Percentiles rank a stretch among this genome's conserved stretches.
Conservation (phyloP, 2,113 vertebrate genomes). For the Petromus typicus region DNA sequence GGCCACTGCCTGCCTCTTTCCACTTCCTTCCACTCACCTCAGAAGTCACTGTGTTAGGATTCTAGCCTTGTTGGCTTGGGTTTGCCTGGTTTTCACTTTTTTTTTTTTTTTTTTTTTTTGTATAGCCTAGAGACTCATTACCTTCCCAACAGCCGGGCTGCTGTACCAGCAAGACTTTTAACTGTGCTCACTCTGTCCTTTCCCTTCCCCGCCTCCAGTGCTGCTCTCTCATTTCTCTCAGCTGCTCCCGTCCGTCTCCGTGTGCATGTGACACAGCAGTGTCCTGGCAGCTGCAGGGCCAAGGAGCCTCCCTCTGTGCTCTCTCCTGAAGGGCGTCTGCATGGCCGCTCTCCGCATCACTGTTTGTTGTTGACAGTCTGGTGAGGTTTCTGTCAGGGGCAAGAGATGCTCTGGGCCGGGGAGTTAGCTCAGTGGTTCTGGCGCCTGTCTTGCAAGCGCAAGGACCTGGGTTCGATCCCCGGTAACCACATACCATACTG, state of each 20-base stretch:
- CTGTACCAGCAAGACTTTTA: not conserved
- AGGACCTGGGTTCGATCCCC: no score
- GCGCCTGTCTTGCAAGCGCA: no score
- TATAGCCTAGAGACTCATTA: constrained; percentile 18
- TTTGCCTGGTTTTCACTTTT: not conserved
- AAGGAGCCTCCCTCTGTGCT: not conserved
- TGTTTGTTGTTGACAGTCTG: not conserved
- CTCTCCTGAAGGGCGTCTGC: not conserved
- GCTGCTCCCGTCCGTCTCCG: not conserved
- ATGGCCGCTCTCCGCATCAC: not conserved
- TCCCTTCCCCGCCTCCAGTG: not conserved
- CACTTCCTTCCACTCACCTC: not conserved
- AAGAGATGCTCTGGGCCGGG: no score
- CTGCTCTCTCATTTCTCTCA: not conserved
- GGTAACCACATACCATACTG: no score
- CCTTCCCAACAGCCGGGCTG: not conserved
- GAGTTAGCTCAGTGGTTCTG: no score
- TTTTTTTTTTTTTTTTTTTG: not conserved
- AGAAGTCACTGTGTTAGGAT: not conserved
- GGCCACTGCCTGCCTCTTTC: not conserved
- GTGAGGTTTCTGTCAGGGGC: not conserved
- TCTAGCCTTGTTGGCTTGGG: not conserved
- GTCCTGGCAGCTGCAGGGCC: not conserved
- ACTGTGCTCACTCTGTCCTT: not conserved
- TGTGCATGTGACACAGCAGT: not conserved